Evolutionary conservation across 2,797 vertebrate genomes (phyloP), one percentile per base, ranked within the genome.

Genomic region (Brachymystax lenok): DNA sequence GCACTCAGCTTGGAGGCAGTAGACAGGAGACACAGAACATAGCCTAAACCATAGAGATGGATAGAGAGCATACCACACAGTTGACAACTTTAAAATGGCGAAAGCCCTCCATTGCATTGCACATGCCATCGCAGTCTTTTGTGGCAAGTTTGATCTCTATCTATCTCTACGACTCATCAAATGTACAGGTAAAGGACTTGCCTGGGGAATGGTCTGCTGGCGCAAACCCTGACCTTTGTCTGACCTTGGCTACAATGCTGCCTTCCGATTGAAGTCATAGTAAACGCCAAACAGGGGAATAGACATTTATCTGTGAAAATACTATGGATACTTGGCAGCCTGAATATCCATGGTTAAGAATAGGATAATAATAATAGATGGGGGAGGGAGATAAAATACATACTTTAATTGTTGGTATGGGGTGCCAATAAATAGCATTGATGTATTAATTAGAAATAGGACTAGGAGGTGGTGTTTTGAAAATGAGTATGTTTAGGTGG

Each of bases 191-290:
- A 78, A 84, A 72, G 50, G 3, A 4, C 19, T 67, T 71, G 68
- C 27, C 28, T 56, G 67, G 27, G 40, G 27, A 8, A 70, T 50
- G 74, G 51, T 35, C 74, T 64, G 56, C 19, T 46, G 56, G 61
- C 27, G 52, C 24, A 52, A 14, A 66, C 52, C 21, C n/a, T 69
- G 30, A 81, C 59, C 40, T 21, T 35, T 28, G 7, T 21, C 27
- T 81, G 76, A 79, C 78, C 77, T 79, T 77, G 79, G 69, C 66
- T 69, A 75, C 52, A 64, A 50, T 19, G 71, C 77, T 79, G 69
- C 80, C 75, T 78, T 80, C 63, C 30, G 51, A 63, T 70, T 74
- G 3, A 69, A 14, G 17, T 68, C 30, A 35, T 71, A 21, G 66
- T 69, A 87, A 84, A 84, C 50, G 14, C 51, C 68, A 13, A 71